Evolutionary conservation across 2,797 vertebrate genomes (phyloP), one percentile per base, ranked within the genome.

Genomic region (Vireo griseus): DNA sequence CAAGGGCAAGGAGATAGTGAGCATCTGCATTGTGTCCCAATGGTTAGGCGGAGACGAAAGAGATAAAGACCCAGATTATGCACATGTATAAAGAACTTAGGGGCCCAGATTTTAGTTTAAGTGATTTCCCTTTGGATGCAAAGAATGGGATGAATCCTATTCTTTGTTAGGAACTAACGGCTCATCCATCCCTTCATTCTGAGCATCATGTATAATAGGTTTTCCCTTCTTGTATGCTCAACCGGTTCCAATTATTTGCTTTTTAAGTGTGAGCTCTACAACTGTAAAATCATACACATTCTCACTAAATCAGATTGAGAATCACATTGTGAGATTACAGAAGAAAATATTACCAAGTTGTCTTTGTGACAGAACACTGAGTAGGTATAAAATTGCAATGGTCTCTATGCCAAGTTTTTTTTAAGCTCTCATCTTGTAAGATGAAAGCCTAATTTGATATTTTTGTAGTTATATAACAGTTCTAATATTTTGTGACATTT

Each of bases 401-500:
- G 91, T 97, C 77, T 95, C 95, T 90, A 91, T 97, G 97, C 97
- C 97, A 97, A 97, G 62, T 96, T 97, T 97, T 96, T 88, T 88
- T 92, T 94, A 97, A 92, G 89, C 72, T 94, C 91, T 95, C 72
- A 61, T 94, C 93, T 96, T 96, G 95, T 96, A 96, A 95, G 69
- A 93, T 47, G 95, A 95, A 97, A 97, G 96, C 87, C 95, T 97
- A 97, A 97, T 97, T 97, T 97, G 97, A 96, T 97, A 97, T 98
- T 98, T 97, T 96, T 97, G 95, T 98, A 97, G 97, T 97, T 97
- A 97, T 97, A 79, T 97, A 98, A 97, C 98, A 97, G 97, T 98
- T 97, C 97, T 98, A 98, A 98, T 98, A 98, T 98, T 98, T 97
- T 97, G 97, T 98, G 98, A 98, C 97, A 98, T 98, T 98, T 98